Percentiles rank a stretch among this genome's conserved stretches.
These are phyloP conservation scores for Hesperia comma DNA, from an alignment of 2,888 invertebrate species.

Conservation along the genomic window DNA sequence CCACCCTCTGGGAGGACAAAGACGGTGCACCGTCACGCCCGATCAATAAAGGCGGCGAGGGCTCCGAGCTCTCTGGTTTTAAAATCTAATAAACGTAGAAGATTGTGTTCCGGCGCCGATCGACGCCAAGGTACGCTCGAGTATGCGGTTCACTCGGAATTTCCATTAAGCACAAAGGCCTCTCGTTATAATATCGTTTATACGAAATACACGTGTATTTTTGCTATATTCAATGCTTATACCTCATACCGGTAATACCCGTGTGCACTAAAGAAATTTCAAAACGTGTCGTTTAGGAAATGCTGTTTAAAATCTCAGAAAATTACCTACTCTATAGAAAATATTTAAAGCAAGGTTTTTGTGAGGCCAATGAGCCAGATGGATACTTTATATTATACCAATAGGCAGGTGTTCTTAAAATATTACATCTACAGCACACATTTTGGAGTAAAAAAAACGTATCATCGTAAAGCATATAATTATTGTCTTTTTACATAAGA, in stretches of 20 bases:
- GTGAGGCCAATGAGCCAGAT: no score
- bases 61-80: conserved; percentile 34
- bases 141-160: conserved; percentile 23
- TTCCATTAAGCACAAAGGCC: conserved; percentile 29
- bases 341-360: no score
- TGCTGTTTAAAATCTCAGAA: no score
- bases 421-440: no score
- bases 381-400: no score
- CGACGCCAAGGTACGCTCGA: neutral
- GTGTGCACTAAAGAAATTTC: no score
- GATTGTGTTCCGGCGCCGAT: conserved; percentile 9
- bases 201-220: conserved; percentile 5
- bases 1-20: conserved; percentile 47
- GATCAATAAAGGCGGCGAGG: conserved; percentile 42
- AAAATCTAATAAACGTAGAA: conserved; percentile 13
- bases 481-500: no score
- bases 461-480: no score
- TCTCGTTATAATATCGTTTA: conserved; percentile 16
- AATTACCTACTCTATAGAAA: no score
- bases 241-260: neutral
- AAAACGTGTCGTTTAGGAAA: no score
- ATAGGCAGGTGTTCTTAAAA: no score
- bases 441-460: no score
- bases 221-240: neutral
- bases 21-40: conserved; percentile 50